These are phyloP conservation scores for Neomicropteryx cornuta DNA, from an alignment of 1,140 invertebrate species.

Conservation along the genomic window DNA sequence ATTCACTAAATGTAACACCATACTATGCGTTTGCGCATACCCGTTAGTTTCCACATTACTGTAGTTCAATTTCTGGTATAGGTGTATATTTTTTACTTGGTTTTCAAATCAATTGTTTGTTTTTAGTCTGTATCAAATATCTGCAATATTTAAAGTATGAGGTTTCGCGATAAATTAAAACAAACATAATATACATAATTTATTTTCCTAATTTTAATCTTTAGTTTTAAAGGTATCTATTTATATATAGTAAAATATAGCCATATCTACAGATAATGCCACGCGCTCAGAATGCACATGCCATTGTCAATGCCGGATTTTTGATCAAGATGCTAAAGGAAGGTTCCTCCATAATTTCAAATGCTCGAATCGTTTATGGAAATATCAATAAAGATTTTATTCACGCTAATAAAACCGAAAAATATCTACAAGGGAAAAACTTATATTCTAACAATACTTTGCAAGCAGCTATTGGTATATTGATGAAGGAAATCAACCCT, in stretches of 20 bases:
- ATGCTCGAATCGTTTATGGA: constrained; percentile 46
- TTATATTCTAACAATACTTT: constrained; percentile 38
- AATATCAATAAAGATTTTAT: constrained; percentile 56
- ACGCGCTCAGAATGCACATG: constrained; percentile 62
- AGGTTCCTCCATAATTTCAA: constrained; percentile 24
- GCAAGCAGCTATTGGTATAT: constrained; percentile 40
- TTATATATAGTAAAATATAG: constrained; percentile 6
- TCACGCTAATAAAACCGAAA: constrained; percentile 56
- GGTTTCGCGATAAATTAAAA: too few species aligned
- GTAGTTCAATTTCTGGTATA: too few species aligned
- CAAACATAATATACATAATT: background rate
- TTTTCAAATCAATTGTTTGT: too few species aligned
- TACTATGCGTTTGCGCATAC: too few species aligned
- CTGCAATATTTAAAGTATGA: too few species aligned
- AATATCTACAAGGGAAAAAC: constrained; percentile 42
- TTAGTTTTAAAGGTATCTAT: constrained; percentile 1
- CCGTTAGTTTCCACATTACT: too few species aligned
- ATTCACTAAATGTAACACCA: background rate
- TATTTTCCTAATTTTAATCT: background rate
- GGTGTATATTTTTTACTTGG: too few species aligned
- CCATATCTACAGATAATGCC: constrained; percentile 51
- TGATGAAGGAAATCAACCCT: constrained; percentile 51
- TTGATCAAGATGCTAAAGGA: constrained; percentile 44
- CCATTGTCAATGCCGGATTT: constrained; percentile 64
- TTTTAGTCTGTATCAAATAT: too few species aligned